Evolutionary conservation across 1,140 invertebrate genomes (phyloP), one percentile per base, ranked within the genome.

Genomic region (Lepeophtheirus salmonis): DNA sequence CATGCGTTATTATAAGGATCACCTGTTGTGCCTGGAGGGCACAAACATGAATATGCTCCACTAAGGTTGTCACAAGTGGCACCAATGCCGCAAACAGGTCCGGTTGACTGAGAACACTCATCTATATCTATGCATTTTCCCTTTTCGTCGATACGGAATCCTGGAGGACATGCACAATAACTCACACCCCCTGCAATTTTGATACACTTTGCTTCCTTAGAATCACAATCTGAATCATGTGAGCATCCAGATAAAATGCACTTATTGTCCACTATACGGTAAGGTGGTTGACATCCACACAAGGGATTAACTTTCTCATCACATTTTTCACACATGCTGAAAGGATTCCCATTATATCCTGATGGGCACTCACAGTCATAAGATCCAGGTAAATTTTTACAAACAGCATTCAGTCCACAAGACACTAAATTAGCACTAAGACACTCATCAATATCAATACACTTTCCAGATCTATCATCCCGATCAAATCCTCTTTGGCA

Each of bases 301-400:
- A 83, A 82, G 2, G 84, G 57, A 30, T 80, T 84, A 10, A 41
- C 68, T 79, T 82, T 67, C 86, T 89, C 71, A 85, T 79, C 79
- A 64, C 25, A 52, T 41, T 60, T 64, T 72, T 88, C 81, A 70
- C 86, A 91, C 62, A 82, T 74, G 14, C 79, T 77, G 67, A 86
- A 89, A 4, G 86, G 86, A 73, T 89, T 89, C n/a, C 86, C 86
- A 66, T 83, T 83, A 67, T 83, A 89, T 6, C 84, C 84, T 25
- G 79, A 72, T 0, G 86, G 84, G 68, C 89, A 94, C 66, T 86
- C 83, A 67, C 88, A 92, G 71, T 89, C 86, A 68, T 90, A 94
- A 67, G 86, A 88, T n/a, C 89, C 89, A 0, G 87, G 87, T 48
- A 90, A 71, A 72, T 94, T 94, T 71, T 88, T 89, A 68, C 89